Evolutionary conservation across 1,140 invertebrate species (phyloP), one percentile per base, ranked within the genome.

Genomic region (Pseudomyrmex pallidus): DNA sequence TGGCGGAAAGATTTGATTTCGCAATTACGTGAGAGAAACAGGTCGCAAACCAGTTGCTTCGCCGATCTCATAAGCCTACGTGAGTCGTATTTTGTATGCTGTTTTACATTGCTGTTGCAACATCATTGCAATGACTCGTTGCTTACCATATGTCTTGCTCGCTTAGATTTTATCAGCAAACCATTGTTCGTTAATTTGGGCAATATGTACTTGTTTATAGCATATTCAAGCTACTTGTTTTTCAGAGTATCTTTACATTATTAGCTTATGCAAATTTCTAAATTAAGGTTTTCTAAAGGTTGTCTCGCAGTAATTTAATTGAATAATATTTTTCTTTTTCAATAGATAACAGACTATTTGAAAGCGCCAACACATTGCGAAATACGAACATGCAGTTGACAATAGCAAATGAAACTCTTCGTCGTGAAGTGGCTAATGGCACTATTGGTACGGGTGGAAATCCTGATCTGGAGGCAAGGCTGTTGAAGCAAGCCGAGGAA

Each of bases 401-500:
- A 12, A 95, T 98, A 85, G 96, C 97, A 87, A 97, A 97, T 95
- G 98, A 98, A 92, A 97, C 97, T 91, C 95, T 98, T 15, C 95
- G 96, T 82, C 95, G 94, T 84, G 96, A 96, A 68, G 91, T 93
- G 67, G 95, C 96, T 73, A 94, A 93, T 90, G 87, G 94, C 83
- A 87, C 83, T 76, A 87, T 92, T 62, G 92, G 94, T 54, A 90
- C 90, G 67, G 91, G 92, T 74, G 91, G 92, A 10, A 93, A 90
- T 84, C 90, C 94, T 52, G 95, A 95, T 25, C 94, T 98, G 63
- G 98, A 98, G 94, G 97, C 98, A 88, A 98, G 98, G 94, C 92
- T 98, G 46, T 94, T 98, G 70, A 95, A 95, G 20, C 96, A 99
- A 91, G 98, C 99, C 92, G 98, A 99, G 95, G 98, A 99, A 93